A percentile compares a stretch with the other conserved stretches of the same genome.
Evolutionary conservation across 2,797 vertebrate species (phyloP).

Genomic region (Phataginus tricuspis): DNA sequence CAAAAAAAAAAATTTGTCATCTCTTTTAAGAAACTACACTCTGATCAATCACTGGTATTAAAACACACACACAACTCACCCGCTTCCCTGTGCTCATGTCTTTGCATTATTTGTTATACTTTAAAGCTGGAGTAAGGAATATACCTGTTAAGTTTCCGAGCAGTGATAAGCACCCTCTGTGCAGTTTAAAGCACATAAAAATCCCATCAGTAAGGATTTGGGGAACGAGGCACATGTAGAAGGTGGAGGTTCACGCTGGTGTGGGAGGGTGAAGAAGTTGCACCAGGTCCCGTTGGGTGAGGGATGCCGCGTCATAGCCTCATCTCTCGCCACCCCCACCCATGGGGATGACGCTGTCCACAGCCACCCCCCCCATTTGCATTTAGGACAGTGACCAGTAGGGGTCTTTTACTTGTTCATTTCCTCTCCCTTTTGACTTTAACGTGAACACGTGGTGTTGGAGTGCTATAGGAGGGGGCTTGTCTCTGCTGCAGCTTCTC

Average conservation of each 20-base stretch:
- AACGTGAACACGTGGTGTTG: not conserved
- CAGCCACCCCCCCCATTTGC: not conserved
- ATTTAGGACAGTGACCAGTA: not conserved
- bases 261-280: too few species aligned
- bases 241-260: not conserved
- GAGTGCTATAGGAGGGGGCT: not conserved
- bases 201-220: not conserved
- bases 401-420: not conserved
- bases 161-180: not conserved
- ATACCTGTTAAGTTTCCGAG: not conserved
- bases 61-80: not conserved
- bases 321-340: not conserved
- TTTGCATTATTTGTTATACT: not conserved
- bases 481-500: not conserved
- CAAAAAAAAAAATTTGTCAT: not conserved
- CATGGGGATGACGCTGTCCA: fast-evolving
- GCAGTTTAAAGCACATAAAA: not conserved
- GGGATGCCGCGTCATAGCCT: not conserved
- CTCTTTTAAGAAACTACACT: not conserved
- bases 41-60: not conserved
- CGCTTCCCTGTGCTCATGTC: not conserved
- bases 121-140: not conserved
- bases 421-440: not conserved
- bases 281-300: not conserved
- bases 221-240: not conserved